Conservation (phyloP, 2,888 invertebrate species). For the Corythucha ciliata region DNA sequence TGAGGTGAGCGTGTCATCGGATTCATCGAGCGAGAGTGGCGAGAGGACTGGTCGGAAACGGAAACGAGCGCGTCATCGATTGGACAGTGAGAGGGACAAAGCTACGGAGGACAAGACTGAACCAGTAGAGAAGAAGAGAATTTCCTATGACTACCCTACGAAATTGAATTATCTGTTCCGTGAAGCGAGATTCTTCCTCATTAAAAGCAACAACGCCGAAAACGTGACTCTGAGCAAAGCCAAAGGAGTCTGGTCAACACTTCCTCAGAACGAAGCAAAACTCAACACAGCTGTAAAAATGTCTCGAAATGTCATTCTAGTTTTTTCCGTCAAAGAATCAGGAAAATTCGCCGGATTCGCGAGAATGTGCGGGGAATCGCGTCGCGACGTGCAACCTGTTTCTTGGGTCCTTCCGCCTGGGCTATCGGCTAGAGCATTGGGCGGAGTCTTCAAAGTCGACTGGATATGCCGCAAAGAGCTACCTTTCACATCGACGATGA, state of each 20-base stretch:
- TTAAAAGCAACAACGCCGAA: conserved; percentile 96
- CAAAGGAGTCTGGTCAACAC: conserved; percentile 95
- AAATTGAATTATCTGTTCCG: conserved; percentile 90
- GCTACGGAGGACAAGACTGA: conserved; percentile 43
- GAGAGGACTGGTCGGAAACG: conserved; percentile 44
- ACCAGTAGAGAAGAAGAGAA: conserved; percentile 37
- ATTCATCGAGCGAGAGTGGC: conserved; percentile 7
- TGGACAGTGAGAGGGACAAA: conserved; percentile 40
- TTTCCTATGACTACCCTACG: conserved; percentile 72
- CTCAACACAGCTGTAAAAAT: conserved; percentile 90
- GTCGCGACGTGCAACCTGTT: conserved; percentile 79
- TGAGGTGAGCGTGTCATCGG: too few relatives aligned
- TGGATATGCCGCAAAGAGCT: conserved; percentile 95
- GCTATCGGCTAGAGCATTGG: conserved; percentile 81
- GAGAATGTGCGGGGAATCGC: conserved; percentile 75
- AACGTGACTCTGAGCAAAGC: conserved; percentile 91
- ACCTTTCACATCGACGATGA: conserved; percentile 82
- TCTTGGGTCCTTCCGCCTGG: conserved; percentile 93
- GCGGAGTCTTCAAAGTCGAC: conserved; percentile 92
- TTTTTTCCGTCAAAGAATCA: conserved; percentile 97
- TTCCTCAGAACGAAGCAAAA: conserved; percentile 93
- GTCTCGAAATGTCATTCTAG: conserved; percentile 83
- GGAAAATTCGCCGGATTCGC: conserved; percentile 94
- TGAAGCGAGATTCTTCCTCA: conserved; percentile 88
- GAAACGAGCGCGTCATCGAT: conserved; percentile 34